Evolutionary conservation across 2,797 vertebrate species (phyloP), one percentile per base, ranked within the genome.

Genomic region (Onychomys arenicola): DNA sequence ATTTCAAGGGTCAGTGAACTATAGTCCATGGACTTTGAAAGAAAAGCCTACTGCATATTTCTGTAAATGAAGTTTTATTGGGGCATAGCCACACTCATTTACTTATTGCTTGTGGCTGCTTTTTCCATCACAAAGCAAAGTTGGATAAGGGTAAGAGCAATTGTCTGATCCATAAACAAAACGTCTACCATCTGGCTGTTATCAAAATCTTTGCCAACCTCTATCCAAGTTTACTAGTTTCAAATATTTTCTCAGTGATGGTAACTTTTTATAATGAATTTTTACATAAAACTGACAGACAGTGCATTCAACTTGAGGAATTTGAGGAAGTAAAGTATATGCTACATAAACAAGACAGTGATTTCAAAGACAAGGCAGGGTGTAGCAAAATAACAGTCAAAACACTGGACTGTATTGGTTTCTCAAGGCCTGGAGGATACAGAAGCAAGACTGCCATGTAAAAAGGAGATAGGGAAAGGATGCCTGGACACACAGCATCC

Each of bases 271-370:
- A 82, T 94, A 97, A 91, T 93, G 71, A 97, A 91, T 94, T 93
- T 84, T 98, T 93, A 91, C 49, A 89, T 88, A 96, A 91, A 95
- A 97, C 61, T 88, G 96, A 76, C 94, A 97, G 93, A 95, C 91
- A 92, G 91, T 96, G 73, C 52, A 93, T 78, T 93, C 69, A 77
- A 59, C 46, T 83, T 46, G 29, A 25, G 40, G 87, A 88, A 96
- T 93, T 93, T 88, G 29, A 96, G n/a, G 27, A 95, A 93, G 61
- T 63, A 65, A 88, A 94, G 83, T 40, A 63, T 73, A 76, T n/a
- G 6, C 34, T 91, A 55, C 59, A 71, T 96, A 93, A 89, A 49
- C 84, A 84, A 76, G 29, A 34, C 29, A 52, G 61, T 49, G 80
- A 89, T 85, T 95, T 91, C 84, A 94, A 95, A 96, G 25, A 27